Evolutionary conservation across 2,113 vertebrate genomes (phyloP), one percentile per base, ranked within the genome.

Genomic region (Corydoras sp.): DNA sequence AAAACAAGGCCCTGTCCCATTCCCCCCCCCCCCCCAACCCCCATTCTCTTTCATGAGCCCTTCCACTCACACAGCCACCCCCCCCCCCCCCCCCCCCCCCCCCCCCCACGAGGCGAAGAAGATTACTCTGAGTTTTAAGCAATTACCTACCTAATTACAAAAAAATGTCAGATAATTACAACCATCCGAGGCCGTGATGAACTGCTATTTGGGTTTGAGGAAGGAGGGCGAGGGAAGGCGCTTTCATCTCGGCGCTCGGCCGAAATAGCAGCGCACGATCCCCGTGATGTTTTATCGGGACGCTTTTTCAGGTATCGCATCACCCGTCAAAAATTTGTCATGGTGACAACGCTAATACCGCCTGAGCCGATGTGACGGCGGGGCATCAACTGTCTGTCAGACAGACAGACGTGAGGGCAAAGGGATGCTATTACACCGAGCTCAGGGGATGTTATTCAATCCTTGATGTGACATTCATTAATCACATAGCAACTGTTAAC

Each of bases 131-230:
- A 65, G 73, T 79, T 81, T 24, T 51, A 50, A 70, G 64, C 78
- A 80, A 76, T 82, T 76, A 80, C 79, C 73, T 68, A 71, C 71
- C 70, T 77, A 65, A 61, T 68, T 65, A 49, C 74, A 68, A 80
- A 24, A 24, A 24, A 80, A 82, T 78, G 71, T 74, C 68, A 76
- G 71, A 71, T 76, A 81, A 69, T 62, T 74, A 69, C 50, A 65
- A 65, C 62, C 73, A 49, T 78, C 15, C 75, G 69, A 66, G 49
- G 69, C 48, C 74, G 13, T 59, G 58, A 51, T 74, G 64, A 74
- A 74, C 50, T 6, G 70, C 58, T 71, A 43, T 43, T 43, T 43
- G 35, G 35, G 18, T 24, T 24, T 24, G 4, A 43, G 35, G 35
- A 43, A 43, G 35, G 35, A 5, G 35, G 35, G 35, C 4, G 35